Base-by-base conservation (phyloP, 2,888 invertebrate genomes). In the Hirtodrosophila duncani region DNA sequence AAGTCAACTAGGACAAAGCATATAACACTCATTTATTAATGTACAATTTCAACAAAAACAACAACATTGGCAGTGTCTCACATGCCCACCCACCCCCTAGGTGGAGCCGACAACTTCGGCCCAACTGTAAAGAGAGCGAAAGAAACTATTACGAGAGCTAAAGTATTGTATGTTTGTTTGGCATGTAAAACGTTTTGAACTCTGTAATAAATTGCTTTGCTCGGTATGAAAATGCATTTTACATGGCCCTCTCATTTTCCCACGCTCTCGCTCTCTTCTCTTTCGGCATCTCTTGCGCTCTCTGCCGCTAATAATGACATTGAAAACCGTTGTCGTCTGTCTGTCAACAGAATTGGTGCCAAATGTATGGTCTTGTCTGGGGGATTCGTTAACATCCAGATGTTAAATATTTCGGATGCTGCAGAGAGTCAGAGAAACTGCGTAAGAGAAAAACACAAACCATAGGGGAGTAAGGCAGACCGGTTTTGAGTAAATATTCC, bases 11-110 rank as follows among this genome's bases (percentile, higher is more conserved):
- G 72, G 72, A 78, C 81, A 74, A 74, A 81, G 72, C 75, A 63
- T 63, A 74, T 81, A 81, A 74, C 81, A 81, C 72, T 74, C 72
- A 74, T 74, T 74, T 74, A 74, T 74, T 81, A 74, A 74, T 81
- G 72, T 78, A 69, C 79, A 78, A 69, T 69, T 69, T 74, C 50
- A 58, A 33, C 61, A 71, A 39, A 55, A 65, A 56, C 52, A 67
- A 13, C 23, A 23, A n/a, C 26, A 8, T 26, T 11, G 42, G 10
- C 27, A 24, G 41, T 4, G 27, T 29, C 62, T 27, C 38, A 46
- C 37, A 36, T 44, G 9, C 20, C 43, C 6, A 33, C 23, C 4
- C 18, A 29, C 10, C 33, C 16, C 1, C 21, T 14, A 13, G n/a
- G 13, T 17, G 23, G 42, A 45, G 37, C 29, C 11, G 38, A 33